Conservation (phyloP, 1,140 invertebrate genomes). For the Maniola jurtina region DNA sequence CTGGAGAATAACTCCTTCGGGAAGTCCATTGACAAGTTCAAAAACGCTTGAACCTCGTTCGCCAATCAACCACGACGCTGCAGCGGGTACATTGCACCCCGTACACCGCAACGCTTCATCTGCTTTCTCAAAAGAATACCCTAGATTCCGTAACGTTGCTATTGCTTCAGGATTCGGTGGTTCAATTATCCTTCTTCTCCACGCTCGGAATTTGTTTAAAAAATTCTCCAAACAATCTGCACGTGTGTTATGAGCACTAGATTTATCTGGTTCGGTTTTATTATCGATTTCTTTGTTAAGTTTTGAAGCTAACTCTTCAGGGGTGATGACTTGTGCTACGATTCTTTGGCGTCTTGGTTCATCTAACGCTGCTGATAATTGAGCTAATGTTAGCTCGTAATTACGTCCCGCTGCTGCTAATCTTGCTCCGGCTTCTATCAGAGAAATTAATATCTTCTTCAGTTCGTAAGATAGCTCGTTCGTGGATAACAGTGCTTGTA, state of each 20-base stretch:
- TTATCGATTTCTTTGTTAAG: conserved; percentile 34
- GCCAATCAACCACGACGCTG: conserved; percentile 63
- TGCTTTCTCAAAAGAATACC: conserved; percentile 52
- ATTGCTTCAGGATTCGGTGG: conserved; percentile 56
- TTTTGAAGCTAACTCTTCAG: conserved; percentile 56
- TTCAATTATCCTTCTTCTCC: conserved; percentile 53
- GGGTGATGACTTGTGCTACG: conserved; percentile 60
- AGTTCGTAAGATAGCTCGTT: conserved; percentile 67
- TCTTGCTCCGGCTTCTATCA: conserved; percentile 65
- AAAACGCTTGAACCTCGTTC: conserved; percentile 64
- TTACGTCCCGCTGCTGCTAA: conserved; percentile 61
- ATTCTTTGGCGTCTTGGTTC: conserved; percentile 49
- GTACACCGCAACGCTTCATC: conserved; percentile 52
- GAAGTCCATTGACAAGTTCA: conserved; percentile 60
- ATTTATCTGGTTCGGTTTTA: conserved; percentile 7
- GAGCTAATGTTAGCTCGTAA: conserved; percentile 58
- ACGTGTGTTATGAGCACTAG: conserved; percentile 40
- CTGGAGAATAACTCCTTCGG: conserved; percentile 58
- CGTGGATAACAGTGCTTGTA: conserved; percentile 62
- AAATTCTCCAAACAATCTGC: conserved; percentile 62
- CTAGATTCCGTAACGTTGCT: conserved; percentile 52
- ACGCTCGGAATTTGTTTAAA: conserved; percentile 61
- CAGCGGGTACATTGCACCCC: conserved; percentile 63
- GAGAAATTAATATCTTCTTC: conserved; percentile 63
- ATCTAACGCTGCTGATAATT: conserved; percentile 59